phyloP scores from a whole-genome alignment of 2,888 invertebrate species.

The Argyresthia goedartella region DNA sequence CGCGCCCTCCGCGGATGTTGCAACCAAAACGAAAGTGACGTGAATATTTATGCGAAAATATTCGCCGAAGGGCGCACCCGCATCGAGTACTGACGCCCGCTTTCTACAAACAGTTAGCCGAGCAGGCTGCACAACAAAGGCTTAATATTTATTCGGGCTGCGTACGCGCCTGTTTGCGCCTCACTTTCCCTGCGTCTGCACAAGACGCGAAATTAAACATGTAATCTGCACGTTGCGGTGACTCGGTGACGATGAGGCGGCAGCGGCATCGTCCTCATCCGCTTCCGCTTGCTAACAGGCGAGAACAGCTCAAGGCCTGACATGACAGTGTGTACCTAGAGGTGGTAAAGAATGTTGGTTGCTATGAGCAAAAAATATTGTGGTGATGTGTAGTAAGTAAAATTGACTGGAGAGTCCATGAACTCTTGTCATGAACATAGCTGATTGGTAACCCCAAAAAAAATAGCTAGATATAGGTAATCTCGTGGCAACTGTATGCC shows the following conservation, averaged over 20 bases:
- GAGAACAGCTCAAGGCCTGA: slow-evolving; percentile 30
- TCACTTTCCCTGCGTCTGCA: slow-evolving; percentile 45
- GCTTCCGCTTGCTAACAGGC: slow-evolving; percentile 12
- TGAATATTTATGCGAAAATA: slow-evolving; percentile 65
- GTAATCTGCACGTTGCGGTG: slow-evolving; percentile 35
- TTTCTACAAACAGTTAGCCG: slow-evolving; percentile 53
- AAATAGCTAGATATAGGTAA: too few relatives aligned
- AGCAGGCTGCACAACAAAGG: slow-evolving; percentile 39
- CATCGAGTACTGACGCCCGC: slow-evolving; percentile 37
- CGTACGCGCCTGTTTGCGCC: slow-evolving; percentile 38
- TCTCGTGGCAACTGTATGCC: too few relatives aligned
- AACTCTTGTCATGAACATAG: too few relatives aligned
- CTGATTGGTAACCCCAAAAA: too few relatives aligned
- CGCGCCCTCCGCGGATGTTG: slow-evolving; percentile 27
- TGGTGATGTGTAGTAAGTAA: too few relatives aligned
- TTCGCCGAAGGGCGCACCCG: slow-evolving; percentile 67
- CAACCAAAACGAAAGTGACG: slow-evolving; percentile 62
- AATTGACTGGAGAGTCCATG: too few relatives aligned
- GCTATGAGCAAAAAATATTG: too few relatives aligned
- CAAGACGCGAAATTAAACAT: slow-evolving; percentile 26
- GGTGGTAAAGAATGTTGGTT: too few relatives aligned
- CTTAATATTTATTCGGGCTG: slow-evolving; percentile 59
- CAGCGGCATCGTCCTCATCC: slow-evolving; percentile 36
- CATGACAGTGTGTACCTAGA: too few relatives aligned
- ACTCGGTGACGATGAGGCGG: slow-evolving; percentile 18